Conservation (phyloP, 1,140 invertebrate genomes). For the Drosophila seguyi region DNA sequence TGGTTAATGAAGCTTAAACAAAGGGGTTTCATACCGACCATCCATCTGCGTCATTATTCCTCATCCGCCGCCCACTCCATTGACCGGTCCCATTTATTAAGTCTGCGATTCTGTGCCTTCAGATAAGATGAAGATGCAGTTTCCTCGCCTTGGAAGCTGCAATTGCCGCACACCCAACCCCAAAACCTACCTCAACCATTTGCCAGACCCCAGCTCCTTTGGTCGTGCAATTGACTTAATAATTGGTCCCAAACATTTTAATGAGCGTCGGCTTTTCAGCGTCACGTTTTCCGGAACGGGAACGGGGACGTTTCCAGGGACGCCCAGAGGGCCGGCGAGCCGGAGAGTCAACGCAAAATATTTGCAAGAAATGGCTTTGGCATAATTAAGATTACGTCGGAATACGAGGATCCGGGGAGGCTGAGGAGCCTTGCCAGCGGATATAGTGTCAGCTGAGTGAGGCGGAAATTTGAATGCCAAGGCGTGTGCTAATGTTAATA, state of each 20-base stretch:
- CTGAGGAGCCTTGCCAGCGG: neutral
- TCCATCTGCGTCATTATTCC: constrained; percentile 1
- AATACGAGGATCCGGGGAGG: neutral
- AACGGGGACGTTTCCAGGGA: neutral
- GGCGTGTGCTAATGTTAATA: constrained; percentile 59
- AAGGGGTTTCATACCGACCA: neutral
- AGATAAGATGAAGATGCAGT: constrained; percentile 48
- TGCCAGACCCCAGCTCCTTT: constrained; percentile 9
- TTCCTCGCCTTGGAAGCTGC: constrained; percentile 14
- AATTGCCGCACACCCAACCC: constrained; percentile 8
- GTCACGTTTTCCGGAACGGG: constrained; percentile 58
- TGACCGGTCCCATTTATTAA: constrained; percentile 57
- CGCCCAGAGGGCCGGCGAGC: neutral
- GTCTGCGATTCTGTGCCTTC: constrained; percentile 35
- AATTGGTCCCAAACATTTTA: constrained; percentile 80
- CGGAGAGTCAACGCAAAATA: constrained; percentile 48
- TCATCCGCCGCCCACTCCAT: constrained; percentile 15
- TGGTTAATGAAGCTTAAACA: neutral
- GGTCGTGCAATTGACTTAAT: constrained; percentile 50
- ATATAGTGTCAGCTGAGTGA: constrained; percentile 25
- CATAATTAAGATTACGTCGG: constrained; percentile 66
- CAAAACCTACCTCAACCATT: neutral
- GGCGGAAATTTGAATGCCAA: constrained; percentile 78
- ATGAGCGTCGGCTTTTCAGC: constrained; percentile 68
- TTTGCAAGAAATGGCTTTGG: constrained; percentile 70